Evolutionary conservation across 2,113 vertebrate species (phyloP).

Genomic region (Megaceryle torquata): DNA sequence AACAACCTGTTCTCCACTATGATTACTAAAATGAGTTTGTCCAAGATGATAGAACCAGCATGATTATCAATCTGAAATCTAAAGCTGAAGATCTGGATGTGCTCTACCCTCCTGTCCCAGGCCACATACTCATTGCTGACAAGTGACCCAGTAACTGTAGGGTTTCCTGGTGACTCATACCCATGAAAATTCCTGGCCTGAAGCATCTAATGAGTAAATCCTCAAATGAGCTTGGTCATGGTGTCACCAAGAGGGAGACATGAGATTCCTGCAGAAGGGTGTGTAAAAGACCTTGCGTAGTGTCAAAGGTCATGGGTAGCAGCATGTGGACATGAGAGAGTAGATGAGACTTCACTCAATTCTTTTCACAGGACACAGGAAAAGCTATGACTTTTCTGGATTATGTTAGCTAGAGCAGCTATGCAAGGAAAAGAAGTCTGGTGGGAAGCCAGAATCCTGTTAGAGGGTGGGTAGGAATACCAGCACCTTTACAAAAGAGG

Average conservation of each 20-base stretch:
- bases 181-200: not conserved
- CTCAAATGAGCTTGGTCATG: not conserved
- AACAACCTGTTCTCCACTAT: not conserved
- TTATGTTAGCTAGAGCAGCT: not conserved
- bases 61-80: not conserved
- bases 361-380: not conserved
- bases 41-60: not conserved
- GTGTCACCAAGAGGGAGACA: not conserved
- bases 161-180: not conserved
- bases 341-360: not conserved
- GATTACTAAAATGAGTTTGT: not conserved
- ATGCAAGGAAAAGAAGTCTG: not conserved
- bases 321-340: not conserved
- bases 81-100: not conserved
- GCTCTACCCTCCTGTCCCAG: not conserved
- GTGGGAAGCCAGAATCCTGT: not conserved
- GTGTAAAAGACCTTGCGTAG: not conserved
- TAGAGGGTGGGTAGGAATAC: not conserved
- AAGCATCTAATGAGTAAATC: not conserved
- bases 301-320: not conserved
- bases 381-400: not conserved
- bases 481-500: not conserved
- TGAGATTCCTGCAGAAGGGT: not conserved
- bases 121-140: not conserved
- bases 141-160: not conserved